phyloP scores from a whole-genome alignment of 2,888 invertebrate genomes.

The Mimachlamys varia region DNA sequence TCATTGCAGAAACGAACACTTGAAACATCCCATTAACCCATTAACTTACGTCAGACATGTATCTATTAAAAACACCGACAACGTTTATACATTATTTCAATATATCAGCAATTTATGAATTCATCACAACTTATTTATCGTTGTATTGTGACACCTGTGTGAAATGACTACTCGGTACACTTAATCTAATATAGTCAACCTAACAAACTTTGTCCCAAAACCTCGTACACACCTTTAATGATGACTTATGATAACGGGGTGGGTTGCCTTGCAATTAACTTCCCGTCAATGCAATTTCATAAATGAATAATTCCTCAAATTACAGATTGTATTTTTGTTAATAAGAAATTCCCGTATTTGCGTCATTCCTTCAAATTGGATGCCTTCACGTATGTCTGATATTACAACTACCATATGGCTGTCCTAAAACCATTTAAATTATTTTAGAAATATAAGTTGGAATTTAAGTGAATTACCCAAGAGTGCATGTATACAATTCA shows the following conservation, averaged over 20 bases:
- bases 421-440: background rate
- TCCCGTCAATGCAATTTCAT: background rate
- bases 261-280: background rate
- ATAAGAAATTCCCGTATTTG: background rate
- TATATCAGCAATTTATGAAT: background rate
- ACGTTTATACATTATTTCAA: background rate
- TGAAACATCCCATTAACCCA: background rate
- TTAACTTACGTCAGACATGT: background rate
- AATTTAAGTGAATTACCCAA: background rate
- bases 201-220: background rate
- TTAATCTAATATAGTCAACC: too few species aligned
- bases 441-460: background rate
- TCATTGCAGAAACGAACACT: background rate
- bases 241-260: background rate
- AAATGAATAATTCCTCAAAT: background rate
- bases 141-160: background rate
- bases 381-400: background rate
- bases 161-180: background rate
- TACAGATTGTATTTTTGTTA: background rate
- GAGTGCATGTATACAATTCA: background rate
- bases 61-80: background rate
- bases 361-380: background rate
- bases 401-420: background rate
- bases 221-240: background rate
- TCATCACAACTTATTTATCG: background rate